Evolutionary conservation across 2,797 vertebrate species (phyloP).

Genomic region (Scyliorhinus canicula): DNA sequence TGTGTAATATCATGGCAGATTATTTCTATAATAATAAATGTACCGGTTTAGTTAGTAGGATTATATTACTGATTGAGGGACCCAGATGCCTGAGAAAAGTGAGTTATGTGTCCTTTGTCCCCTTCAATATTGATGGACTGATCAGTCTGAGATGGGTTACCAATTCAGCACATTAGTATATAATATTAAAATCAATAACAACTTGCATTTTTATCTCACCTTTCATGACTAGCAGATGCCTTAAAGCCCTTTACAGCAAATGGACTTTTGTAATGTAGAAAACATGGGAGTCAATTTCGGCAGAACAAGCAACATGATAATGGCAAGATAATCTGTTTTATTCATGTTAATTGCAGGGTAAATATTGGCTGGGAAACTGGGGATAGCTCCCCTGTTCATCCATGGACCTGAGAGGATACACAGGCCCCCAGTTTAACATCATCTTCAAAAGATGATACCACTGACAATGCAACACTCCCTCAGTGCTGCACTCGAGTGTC

Average conservation of each 20-base stretch:
- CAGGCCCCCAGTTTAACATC: background rate
- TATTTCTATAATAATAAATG: background rate
- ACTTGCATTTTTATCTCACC: background rate
- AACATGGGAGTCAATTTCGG: background rate
- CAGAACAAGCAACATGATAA: background rate
- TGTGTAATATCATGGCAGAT: background rate
- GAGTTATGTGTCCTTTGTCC: background rate
- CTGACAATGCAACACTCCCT: background rate
- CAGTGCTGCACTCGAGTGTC: background rate
- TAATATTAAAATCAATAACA: background rate
- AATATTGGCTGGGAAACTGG: background rate
- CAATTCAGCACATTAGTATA: background rate
- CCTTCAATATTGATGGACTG: background rate
- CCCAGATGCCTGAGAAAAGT: background rate
- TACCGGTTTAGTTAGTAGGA: too few species aligned
- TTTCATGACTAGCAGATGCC: background rate
- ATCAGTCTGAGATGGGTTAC: background rate
- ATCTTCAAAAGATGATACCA: background rate
- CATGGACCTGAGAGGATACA: background rate
- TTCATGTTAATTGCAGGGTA: background rate
- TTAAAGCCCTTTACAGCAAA: background rate
- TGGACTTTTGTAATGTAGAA: background rate
- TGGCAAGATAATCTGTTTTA: background rate
- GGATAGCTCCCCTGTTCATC: background rate
- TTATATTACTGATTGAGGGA: background rate